A percentile compares a stretch with the other conserved stretches of the same genome.
Evolutionary conservation across 2,113 vertebrate genomes (phyloP).

Genomic region (Gnathonemus echidnorhynchus): DNA sequence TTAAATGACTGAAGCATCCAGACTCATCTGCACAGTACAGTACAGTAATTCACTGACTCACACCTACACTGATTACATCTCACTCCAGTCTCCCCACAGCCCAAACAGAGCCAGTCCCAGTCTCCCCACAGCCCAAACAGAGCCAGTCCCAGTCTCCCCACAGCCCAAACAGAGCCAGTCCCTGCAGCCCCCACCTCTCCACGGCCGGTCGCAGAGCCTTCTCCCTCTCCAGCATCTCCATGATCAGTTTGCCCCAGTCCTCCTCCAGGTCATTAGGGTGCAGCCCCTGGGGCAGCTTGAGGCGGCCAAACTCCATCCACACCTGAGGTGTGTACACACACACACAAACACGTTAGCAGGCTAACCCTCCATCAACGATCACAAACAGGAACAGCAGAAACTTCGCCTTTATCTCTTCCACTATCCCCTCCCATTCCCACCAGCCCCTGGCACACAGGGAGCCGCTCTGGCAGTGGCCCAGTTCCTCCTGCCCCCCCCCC

Average conservation of each 20-base stretch:
- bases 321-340: conserved; percentile 55
- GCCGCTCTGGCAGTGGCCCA: not conserved
- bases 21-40: not conserved
- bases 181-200: conserved; percentile 62
- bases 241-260: conserved; percentile 95
- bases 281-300: conserved; percentile 86
- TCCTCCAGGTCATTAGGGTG: conserved; percentile 95
- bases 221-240: conserved; percentile 95
- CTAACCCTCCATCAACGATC: not conserved
- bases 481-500: not conserved
- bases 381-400: not conserved
- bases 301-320: conserved; percentile 95
- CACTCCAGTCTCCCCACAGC: not conserved
- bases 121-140: conserved; percentile 74
- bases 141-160: not conserved
- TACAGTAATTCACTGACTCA: not conserved
- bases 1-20: not conserved
- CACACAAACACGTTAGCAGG: not conserved
- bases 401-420: not conserved
- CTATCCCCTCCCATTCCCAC: not conserved
- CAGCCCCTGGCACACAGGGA: not conserved
- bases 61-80: not conserved
- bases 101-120: conserved; percentile 27
- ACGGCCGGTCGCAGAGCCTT: conserved; percentile 87
- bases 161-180: not conserved